Base-by-base conservation (phyloP, 1,140 invertebrate species). In the Drosophila serrata region DNA sequence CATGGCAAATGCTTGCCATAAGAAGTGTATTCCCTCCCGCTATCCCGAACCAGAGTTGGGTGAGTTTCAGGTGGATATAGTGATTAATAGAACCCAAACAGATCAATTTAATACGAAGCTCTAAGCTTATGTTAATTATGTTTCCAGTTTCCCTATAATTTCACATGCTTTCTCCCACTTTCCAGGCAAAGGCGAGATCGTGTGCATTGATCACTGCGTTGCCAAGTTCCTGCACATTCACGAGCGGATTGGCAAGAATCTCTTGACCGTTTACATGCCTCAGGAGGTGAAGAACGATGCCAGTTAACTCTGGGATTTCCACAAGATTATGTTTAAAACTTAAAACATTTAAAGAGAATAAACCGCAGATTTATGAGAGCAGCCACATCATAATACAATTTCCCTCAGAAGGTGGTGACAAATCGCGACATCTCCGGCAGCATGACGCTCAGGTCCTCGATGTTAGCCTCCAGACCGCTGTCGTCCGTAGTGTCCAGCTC, bases 1-100 rank as follows among this genome's bases (percentile, higher is more conserved):
- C 77, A 97, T 99, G 94, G 98, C 98, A 13, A 94, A 94, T 33
- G 96, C 98, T 0, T 99, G 99, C 93, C 97, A 99, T 87, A 97
- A 96, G 75, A 99, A 99, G 93, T 99, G 99, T 93, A 98, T 99
- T 86, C 96, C 97, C 53, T 95, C 98, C 35, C 97, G 97, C 81
- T 99, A 99, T 92, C 94, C 95, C 51, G 98, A 99, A 79, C 93
- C 97, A 6, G 99, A 99, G 86, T 94, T 99, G 57, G 97, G 96
- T 94, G 82, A 91, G 84, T 75, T 35, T 2, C 6, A 33, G 8
- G 8, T 13, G 22, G 7, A 15, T 15, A 40, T 1, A 15, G 7
- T 6, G 13, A 24, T 6, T 22, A 39, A 5, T 39, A 3, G 15
- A 9, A 9, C 7, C n/a, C 39, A 17, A 17, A 2, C 1, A 17